A percentile compares a stretch with the other conserved stretches of the same genome.
These are phyloP conservation scores for Botia kubotai DNA, from an alignment of 2,797 vertebrate species.

Conservation along the genomic window DNA sequence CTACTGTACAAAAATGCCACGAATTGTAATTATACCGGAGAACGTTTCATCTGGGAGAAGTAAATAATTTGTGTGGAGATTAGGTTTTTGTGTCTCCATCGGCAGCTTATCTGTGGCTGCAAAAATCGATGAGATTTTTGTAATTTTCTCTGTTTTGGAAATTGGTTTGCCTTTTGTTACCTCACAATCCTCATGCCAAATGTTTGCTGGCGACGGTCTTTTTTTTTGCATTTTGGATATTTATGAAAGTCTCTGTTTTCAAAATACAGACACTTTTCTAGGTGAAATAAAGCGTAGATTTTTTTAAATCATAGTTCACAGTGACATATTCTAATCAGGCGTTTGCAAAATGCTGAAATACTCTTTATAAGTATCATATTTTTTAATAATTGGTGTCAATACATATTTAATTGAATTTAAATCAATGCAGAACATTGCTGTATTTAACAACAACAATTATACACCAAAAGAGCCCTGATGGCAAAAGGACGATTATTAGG, in stretches of 20 bases:
- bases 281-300: not conserved
- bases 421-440: not conserved
- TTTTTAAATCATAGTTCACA: too few species aligned
- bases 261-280: not conserved
- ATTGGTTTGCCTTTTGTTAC: conserved; percentile 32
- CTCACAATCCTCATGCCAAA: conserved; percentile 13
- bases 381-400: too few species aligned
- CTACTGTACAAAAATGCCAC: conserved; percentile 53
- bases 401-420: not conserved
- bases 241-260: not conserved
- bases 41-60: conserved; percentile 61
- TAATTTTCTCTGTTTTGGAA: conserved; percentile 39
- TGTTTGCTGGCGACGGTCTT: not conserved
- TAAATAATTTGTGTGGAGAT: conserved; percentile 69
- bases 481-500: not conserved
- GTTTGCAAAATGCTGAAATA: not conserved
- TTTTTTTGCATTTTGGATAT: not conserved
- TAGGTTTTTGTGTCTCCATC: conserved; percentile 60
- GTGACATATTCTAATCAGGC: too few species aligned
- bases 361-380: too few species aligned
- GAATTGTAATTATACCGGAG: conserved; percentile 67
- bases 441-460: not conserved
- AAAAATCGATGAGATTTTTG: conserved; percentile 53
- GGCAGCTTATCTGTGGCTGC: conserved; percentile 61
- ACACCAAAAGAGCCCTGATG: not conserved